These are phyloP conservation scores for Pristionchus pacificus DNA, from an alignment of 1,140 invertebrate genomes.

Conservation along the genomic window DNA sequence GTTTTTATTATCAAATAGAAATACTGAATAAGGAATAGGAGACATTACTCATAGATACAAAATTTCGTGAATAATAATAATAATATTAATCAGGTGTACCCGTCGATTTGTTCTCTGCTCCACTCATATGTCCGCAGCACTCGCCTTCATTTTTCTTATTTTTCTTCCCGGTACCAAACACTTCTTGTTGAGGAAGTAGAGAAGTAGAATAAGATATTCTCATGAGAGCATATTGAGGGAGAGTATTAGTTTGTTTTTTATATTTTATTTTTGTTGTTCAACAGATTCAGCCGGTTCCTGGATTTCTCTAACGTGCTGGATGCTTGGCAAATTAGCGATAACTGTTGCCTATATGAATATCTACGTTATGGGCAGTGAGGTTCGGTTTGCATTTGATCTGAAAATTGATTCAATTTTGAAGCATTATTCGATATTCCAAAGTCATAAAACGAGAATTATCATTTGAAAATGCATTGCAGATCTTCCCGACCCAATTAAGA, in stretches of 20 bases:
- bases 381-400: background rate
- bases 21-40: no score
- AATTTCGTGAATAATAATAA: no score
- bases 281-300: background rate
- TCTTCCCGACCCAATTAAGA: background rate
- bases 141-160: slow-evolving; percentile 21
- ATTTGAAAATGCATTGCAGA: background rate
- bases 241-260: background rate
- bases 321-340: background rate
- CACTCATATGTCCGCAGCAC: slow-evolving; percentile 24
- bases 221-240: background rate
- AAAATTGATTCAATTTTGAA: background rate
- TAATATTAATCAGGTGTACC: slow-evolving; percentile 10
- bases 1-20: slow-evolving; percentile 3
- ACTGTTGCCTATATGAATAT: background rate
- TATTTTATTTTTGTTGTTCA: no score
- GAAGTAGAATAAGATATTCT: background rate
- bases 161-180: slow-evolving; percentile 4
- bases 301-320: background rate
- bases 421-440: background rate
- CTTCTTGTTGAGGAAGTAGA: background rate
- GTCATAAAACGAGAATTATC: background rate
- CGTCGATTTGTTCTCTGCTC: slow-evolving; percentile 16
- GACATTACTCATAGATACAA: no score
- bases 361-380: background rate